Evolutionary conservation across 2,888 invertebrate genomes (phyloP), one percentile per base, ranked within the genome.

Genomic region (Drosophila meridiana): DNA sequence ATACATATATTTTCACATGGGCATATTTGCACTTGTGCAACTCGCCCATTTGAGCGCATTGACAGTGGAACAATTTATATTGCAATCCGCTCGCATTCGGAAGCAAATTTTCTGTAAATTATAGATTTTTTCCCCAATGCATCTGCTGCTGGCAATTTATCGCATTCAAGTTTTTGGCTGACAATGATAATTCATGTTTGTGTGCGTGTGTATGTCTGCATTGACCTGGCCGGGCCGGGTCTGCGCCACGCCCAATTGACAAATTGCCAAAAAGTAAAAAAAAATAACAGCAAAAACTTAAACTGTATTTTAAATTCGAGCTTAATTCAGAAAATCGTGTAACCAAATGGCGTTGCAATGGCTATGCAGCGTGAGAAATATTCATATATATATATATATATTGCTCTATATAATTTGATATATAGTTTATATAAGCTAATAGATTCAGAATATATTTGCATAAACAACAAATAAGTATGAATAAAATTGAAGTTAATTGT

Each of bases 91-190:
- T 82, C 65, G 76, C 60, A 69, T 68, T 76, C 86, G 89, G 87
- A 86, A 88, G 78, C 80, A 82, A 87, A 85, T 83, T 89, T 80
- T 83, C 87, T 90, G 85, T 81, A 86, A 83, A 87, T 89, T 89
- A 89, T 87, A 85, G 85, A 87, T 82, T 87, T 86, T 86, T 82
- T 73, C 61, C 36, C 45, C 43, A 40, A 67, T 73, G 80, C 76
- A 64, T 74, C 61, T 82, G 80, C 76, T 72, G 68, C 59, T 73
- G 74, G 68, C 80, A 86, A 86, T 86, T 86, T 88, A 88, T 83
- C 78, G 86, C 78, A 78, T 76, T 86, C 72, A 75, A 87, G 79
- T 81, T 85, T 79, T 79, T 75, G 80, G 78, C 76, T 80, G 80
- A 86, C 81, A 80, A 78, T 81, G 76, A 87, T 86, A 87, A 89